A percentile compares a stretch with the other conserved stretches of the same genome.
These are phyloP conservation scores for Tricholauxania praeusta DNA, from an alignment of 2,888 invertebrate genomes.

Conservation along the genomic window DNA sequence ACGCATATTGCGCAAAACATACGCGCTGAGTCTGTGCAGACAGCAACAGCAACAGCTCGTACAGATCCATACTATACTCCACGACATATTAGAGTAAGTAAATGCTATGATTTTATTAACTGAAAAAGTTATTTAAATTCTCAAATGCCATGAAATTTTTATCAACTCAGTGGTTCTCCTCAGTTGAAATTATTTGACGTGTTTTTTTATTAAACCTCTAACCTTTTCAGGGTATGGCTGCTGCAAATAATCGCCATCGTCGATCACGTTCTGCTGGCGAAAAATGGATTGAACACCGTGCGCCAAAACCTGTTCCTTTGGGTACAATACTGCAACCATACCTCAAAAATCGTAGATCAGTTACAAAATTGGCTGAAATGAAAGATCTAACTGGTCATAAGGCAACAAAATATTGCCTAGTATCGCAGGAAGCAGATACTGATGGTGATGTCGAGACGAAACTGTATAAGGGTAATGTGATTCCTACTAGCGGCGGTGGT, in stretches of 20 bases:
- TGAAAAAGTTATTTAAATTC: no score
- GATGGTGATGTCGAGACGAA: slow-evolving; percentile 95
- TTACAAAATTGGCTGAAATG: slow-evolving; percentile 83
- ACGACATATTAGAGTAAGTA: slow-evolving; percentile 53
- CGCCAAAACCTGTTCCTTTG: slow-evolving; percentile 81
- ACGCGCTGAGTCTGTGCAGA: slow-evolving; percentile 51
- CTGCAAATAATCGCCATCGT: slow-evolving; percentile 80
- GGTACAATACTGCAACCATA: slow-evolving; percentile 92
- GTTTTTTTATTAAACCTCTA: no score
- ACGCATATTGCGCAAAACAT: slow-evolving; percentile 35
- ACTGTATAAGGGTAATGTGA: slow-evolving; percentile 94
- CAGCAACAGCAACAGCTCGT: slow-evolving; percentile 53
- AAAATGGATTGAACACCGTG: slow-evolving; percentile 90
- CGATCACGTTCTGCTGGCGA: slow-evolving; percentile 85
- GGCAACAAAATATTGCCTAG: slow-evolving; percentile 89
- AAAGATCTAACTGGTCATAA: slow-evolving; percentile 80
- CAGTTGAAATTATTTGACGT: no score
- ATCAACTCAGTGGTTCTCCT: no score
- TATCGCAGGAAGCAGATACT: slow-evolving; percentile 91
- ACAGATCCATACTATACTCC: slow-evolving; percentile 58
- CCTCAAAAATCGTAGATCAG: slow-evolving; percentile 84
- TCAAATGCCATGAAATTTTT: no score
- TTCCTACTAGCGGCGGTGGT: slow-evolving; percentile 94
- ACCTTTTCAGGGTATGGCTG: slow-evolving; percentile 72
- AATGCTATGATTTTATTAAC: slow-evolving; percentile 25